Evolutionary conservation across 2,888 invertebrate genomes (phyloP), one percentile per base, ranked within the genome.

Genomic region (Smittia sp.): DNA sequence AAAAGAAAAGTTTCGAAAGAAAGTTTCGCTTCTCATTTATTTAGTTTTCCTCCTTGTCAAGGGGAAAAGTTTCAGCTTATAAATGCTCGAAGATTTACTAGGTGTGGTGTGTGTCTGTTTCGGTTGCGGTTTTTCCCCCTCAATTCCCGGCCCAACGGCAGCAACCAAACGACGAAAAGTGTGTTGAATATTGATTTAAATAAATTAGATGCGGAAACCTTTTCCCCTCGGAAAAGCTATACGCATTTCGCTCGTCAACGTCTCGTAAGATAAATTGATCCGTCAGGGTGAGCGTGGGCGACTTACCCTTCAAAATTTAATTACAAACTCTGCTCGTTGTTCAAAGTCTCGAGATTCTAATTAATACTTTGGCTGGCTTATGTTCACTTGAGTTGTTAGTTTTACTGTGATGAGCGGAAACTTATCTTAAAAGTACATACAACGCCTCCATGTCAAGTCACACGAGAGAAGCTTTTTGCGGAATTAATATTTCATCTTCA

Each of bases 181-280:
- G 66, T 32, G 38, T 27, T 66, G 7, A 32, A 66, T 66, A 38
- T 66, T 66, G 66, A 66, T 66, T 66, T 66, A 66, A 66, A 66
- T 66, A 66, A 66, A 66, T 66, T 66, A 66, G 1, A 32, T 66
- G 22, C 27, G 22, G n/a, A 22, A 6, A 18, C 58, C 58, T 58
- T 58, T 58, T 58, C 3, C 39, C 7, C 39, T 46, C 11, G 46
- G 46, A 6, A 46, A 46, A 46, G 46, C 13, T 11, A n/a, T 46
- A 46, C 46, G 9, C 32, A 32, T 2, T 46, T 13, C 2, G 15
- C 4, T 46, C 46, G 15, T n/a, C 46, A 13, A 46, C 46, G 46
- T 13, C 46, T 46, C 15, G 2, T n/a, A 46, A n/a, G 46, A 46
- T 46, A 46, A 46, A 46, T 46, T 46, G 46, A 46, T 46, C 46